A percentile compares a stretch with the other conserved stretches of the same genome.
Conservation (phyloP, 2,113 vertebrate species). For the Bungarus multicinctus region DNA sequence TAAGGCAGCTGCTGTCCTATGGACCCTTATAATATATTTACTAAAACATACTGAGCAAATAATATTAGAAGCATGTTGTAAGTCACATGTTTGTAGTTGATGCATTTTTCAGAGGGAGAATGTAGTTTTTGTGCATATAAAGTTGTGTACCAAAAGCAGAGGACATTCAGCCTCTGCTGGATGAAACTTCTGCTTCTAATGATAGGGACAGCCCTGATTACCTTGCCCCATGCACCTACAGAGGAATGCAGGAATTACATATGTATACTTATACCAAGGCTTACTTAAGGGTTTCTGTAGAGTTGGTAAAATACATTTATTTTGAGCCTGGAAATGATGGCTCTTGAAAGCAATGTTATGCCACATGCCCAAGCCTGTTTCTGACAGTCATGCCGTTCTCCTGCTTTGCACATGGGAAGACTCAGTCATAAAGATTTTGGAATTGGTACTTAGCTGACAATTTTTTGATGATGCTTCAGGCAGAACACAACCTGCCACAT, state of each 20-base stretch:
- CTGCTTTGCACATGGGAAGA: constrained; percentile 35
- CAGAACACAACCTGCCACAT: constrained; percentile 7
- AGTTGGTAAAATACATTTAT: constrained; percentile 3
- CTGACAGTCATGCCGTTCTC: constrained; percentile 44
- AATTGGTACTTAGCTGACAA: constrained; percentile 24
- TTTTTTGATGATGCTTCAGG: constrained; percentile 24
- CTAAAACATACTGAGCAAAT: background rate
- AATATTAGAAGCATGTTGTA: background rate
- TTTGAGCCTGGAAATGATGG: constrained; percentile 40
- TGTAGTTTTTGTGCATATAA: background rate
- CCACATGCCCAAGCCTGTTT: constrained; percentile 63
- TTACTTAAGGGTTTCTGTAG: background rate
- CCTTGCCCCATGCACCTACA: background rate
- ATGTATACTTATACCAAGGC: background rate
- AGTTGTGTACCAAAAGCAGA: background rate
- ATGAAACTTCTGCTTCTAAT: background rate
- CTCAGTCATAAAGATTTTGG: constrained; percentile 37
- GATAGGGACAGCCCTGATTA: background rate
- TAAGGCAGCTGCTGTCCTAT: background rate
- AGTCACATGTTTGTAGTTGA: background rate
- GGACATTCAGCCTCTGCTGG: background rate
- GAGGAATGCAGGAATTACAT: background rate
- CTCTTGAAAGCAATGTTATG: constrained; percentile 48
- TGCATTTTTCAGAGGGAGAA: background rate
- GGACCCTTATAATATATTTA: background rate